Conservation (phyloP, 2,888 invertebrate species). For the Lithophane leautieri region DNA sequence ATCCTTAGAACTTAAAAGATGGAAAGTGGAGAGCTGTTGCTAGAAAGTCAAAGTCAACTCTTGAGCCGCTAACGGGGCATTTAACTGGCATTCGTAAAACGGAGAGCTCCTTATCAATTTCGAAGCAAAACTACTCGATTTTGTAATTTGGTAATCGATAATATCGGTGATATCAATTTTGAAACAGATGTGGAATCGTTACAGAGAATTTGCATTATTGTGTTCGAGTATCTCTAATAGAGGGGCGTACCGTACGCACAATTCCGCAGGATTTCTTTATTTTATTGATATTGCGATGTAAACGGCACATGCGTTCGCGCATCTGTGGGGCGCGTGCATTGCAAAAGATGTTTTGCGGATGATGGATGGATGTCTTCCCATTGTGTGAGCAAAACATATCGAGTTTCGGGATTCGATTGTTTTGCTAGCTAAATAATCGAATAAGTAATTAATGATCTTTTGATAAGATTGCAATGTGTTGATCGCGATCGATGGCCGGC, state of each 20-base stretch:
- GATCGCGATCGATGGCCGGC: conserved; percentile 30
- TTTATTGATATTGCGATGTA: conserved; percentile 64
- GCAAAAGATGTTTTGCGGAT: conserved; percentile 83
- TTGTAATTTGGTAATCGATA: background rate
- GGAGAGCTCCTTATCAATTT: background rate
- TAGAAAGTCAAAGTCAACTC: background rate
- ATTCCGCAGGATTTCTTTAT: conserved; percentile 50
- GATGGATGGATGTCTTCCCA: conserved; percentile 76
- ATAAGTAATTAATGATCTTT: conserved; percentile 68
- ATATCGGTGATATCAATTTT: conserved; percentile 28
- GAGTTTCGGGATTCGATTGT: conserved; percentile 65
- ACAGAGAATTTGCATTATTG: conserved; percentile 63
- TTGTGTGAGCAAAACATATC: conserved; percentile 70
- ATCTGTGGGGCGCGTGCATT: conserved; percentile 82
- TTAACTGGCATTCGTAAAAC: background rate
- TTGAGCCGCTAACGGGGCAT: background rate
- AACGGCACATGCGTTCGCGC: conserved; percentile 72
- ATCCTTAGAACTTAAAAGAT: background rate
- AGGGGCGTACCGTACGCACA: conserved; percentile 44
- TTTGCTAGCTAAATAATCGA: conserved; percentile 64
- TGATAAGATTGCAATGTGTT: conserved; percentile 60
- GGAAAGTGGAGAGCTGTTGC: background rate
- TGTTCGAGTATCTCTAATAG: conserved; percentile 65
- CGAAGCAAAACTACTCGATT: background rate
- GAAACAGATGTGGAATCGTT: conserved; percentile 71